Evolutionary conservation across 2,113 vertebrate species (phyloP), one percentile per base, ranked within the genome.

Genomic region (Hippocampus mohnikei): DNA sequence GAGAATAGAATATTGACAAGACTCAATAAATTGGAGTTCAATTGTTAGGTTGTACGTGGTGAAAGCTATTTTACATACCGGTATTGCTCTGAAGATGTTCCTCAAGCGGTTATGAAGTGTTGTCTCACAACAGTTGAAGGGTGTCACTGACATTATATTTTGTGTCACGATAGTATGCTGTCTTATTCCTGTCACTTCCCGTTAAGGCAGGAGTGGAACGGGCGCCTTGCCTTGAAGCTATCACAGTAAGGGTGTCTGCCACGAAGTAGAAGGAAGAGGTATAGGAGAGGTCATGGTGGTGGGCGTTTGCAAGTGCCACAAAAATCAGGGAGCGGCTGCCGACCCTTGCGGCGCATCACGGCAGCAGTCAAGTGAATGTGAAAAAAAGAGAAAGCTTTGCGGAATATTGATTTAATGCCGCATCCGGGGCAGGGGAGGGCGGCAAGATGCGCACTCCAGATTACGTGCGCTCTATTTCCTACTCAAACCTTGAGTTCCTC

Each of bases 381-480:
- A 92, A 93, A 94, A 95, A 93, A 93, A 92, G 91, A 85, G 93
- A 95, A 94, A 91, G 91, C 94, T 94, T 94, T 93, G 92, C 88
- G 89, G 93, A 93, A 93, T 96, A 96, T 95, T 94, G 94, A 97
- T 96, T 95, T 96, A 95, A 97, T 94, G 93, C 92, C 89, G 93
- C 92, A 89, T 87, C 90, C 94, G 91, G 93, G 89, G 92, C 93
- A 92, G 87, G 88, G 92, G 92, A 92, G 91, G 87, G 89, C 91
- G 91, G 67, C 91, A 94, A 91, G 92, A 92, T 94, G 93, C 89
- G 89, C 88, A 75, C 92, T 90, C 85, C 88, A 56, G 90, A 95
- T 97, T 96, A 95, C 93, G 82, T 88, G 93, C 89, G 95, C 95
- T 96, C 95, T 95, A 94, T 93, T 96, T 97, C 95, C 89, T 87